Percentiles rank a stretch among this genome's conserved stretches.
phyloP scores from a whole-genome alignment of 2,113 vertebrate species.

The Tragelaphus strepsiceros region DNA sequence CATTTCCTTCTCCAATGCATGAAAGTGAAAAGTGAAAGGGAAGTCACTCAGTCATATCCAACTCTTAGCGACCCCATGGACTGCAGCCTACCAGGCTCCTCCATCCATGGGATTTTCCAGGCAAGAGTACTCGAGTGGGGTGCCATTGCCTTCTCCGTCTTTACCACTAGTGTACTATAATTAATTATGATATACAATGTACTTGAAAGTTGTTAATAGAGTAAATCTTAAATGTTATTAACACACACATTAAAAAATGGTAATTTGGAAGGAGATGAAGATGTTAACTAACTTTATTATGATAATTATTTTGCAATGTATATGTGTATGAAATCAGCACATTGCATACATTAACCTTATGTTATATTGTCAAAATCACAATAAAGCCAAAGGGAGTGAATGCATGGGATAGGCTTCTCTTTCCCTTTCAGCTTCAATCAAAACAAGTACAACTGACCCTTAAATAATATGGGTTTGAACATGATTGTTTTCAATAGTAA shows the following conservation, averaged over 20 bases:
- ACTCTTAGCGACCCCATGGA: too few species aligned
- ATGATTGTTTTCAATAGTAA: neutral
- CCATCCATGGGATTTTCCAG: too few species aligned
- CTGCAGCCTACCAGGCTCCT: too few species aligned
- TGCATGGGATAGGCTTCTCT: neutral
- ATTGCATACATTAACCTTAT: neutral
- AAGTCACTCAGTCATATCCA: too few species aligned
- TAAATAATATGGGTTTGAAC: neutral
- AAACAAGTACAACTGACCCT: neutral
- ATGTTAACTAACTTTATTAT: neutral
- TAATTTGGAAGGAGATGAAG: neutral
- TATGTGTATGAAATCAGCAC: neutral
- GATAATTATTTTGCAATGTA: neutral
- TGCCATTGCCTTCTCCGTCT: neutral
- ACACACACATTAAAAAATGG: neutral
- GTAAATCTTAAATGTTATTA: neutral
- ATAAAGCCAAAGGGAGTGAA: neutral
- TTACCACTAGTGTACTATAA: neutral
- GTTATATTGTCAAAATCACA: neutral
- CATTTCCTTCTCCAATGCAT: too few species aligned
- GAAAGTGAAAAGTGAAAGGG: too few species aligned
- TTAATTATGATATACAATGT: neutral
- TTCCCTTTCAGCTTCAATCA: slow-evolving; percentile 23
- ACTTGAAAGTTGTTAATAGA: neutral
- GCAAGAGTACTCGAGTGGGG: too few species aligned